phyloP scores from a whole-genome alignment of 2,113 vertebrate species.

The Zapus hudsonius region DNA sequence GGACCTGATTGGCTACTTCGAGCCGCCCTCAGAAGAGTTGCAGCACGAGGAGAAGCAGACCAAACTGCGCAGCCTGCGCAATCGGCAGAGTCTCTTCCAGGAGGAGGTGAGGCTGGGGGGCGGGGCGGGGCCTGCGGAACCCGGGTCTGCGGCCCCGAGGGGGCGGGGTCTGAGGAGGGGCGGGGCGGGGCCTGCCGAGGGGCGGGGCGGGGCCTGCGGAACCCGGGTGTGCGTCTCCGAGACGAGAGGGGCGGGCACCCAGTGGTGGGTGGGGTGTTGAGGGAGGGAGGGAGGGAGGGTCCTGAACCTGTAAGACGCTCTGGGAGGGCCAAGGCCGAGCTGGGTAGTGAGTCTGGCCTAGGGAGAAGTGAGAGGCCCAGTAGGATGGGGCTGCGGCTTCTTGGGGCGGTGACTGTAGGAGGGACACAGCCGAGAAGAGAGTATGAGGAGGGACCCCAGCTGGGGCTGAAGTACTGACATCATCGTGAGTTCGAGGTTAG shows the following conservation, averaged over 20 bases:
- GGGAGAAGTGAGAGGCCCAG: background rate
- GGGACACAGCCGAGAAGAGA: background rate
- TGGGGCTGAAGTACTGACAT: too few relatives aligned
- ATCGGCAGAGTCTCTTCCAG: constrained; percentile 95
- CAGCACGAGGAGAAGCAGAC: constrained; percentile 96
- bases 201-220: rapidly evolving
- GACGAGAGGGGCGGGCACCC: rapidly evolving
- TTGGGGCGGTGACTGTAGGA: background rate
- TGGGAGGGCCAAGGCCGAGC: too few relatives aligned
- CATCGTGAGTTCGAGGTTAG: too few relatives aligned
- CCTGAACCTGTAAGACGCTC: too few relatives aligned
- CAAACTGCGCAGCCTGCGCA: constrained; percentile 93
- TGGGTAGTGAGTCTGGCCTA: background rate
- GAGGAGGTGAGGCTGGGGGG: constrained; percentile 87
- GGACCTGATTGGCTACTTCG: constrained; percentile 95
- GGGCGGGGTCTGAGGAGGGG: background rate
- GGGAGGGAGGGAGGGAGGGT: rapidly evolving
- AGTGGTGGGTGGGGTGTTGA: background rate
- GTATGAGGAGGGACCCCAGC: background rate
- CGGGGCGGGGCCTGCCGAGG: rapidly evolving
- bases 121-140: background rate
- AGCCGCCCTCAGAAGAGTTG: constrained; percentile 92
- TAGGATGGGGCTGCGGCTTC: background rate
- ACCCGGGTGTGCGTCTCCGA: rapidly evolving
- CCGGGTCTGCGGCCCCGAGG: background rate